phyloP scores from a whole-genome alignment of 2,797 vertebrate species.

The Clarias fuscus region DNA sequence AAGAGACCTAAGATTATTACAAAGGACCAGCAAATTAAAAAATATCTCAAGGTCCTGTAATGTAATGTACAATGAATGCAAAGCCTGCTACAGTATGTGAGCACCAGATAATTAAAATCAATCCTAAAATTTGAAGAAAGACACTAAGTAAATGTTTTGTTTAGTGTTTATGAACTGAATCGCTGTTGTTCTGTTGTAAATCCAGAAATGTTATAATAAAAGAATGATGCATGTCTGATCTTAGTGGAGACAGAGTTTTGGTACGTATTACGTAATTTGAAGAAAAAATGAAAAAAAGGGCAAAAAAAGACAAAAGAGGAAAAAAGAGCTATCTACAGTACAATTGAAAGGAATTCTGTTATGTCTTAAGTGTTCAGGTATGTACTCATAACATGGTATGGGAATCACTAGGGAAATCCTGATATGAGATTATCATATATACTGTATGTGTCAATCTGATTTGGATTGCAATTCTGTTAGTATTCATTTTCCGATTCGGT shows the following conservation, averaged over 20 bases:
- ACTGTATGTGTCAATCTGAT: no score
- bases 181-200: neutral
- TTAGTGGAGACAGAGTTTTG: neutral
- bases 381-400: neutral
- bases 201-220: neutral
- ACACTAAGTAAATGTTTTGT: neutral
- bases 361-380: neutral
- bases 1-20: conserved; percentile 6
- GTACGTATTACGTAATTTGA: neutral
- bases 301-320: neutral
- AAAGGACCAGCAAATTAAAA: neutral
- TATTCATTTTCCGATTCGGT: no score
- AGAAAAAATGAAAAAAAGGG: no score
- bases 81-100: neutral
- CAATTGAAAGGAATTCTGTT: neutral
- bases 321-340: neutral
- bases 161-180: neutral
- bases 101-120: neutral
- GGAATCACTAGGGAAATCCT: no score
- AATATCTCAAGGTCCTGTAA: neutral
- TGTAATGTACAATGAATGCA: neutral
- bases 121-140: neutral
- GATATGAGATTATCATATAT: no score
- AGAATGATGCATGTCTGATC: neutral
- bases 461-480: no score